These are phyloP conservation scores for Apis florea DNA, from an alignment of 1,140 invertebrate species.

Conservation along the genomic window DNA sequence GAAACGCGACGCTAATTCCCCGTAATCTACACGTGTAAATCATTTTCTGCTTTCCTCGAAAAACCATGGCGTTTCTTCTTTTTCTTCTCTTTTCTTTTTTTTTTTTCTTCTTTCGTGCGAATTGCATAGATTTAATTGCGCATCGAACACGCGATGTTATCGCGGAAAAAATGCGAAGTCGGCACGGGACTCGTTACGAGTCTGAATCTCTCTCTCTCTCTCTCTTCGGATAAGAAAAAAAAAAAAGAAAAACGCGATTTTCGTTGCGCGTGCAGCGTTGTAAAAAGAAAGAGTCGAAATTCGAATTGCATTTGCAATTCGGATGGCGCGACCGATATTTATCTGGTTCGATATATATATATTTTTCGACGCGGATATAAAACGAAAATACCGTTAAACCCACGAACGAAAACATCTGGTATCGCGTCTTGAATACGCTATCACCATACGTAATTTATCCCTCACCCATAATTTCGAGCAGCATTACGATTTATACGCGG, in stretches of 20 bases:
- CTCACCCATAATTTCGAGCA: background rate
- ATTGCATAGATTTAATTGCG: conserved; percentile 17
- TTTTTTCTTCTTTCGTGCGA: background rate
- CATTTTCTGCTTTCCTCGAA: background rate
- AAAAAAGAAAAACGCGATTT: background rate
- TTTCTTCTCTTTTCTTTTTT: background rate
- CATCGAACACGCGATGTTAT: background rate
- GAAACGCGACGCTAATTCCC: background rate
- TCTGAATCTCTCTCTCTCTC: background rate
- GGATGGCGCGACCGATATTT: conserved; percentile 47
- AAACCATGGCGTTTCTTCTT: background rate
- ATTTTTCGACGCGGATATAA: conserved; percentile 41
- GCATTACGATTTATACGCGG: background rate
- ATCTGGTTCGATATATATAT: conserved; percentile 53
- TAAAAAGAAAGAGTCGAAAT: conserved; percentile 46
- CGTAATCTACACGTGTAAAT: background rate
- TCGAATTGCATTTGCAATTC: conserved; percentile 62
- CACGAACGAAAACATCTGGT: background rate
- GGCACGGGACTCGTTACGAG: conserved; percentile 19
- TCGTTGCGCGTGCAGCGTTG: background rate
- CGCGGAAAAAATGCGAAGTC: conserved; percentile 1
- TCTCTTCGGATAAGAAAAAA: background rate
- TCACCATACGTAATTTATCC: background rate
- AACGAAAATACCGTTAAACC: conserved; percentile 39
- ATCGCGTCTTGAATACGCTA: background rate